Base-by-base conservation (phyloP, 2,113 vertebrate species). In the Cyanistes caeruleus region DNA sequence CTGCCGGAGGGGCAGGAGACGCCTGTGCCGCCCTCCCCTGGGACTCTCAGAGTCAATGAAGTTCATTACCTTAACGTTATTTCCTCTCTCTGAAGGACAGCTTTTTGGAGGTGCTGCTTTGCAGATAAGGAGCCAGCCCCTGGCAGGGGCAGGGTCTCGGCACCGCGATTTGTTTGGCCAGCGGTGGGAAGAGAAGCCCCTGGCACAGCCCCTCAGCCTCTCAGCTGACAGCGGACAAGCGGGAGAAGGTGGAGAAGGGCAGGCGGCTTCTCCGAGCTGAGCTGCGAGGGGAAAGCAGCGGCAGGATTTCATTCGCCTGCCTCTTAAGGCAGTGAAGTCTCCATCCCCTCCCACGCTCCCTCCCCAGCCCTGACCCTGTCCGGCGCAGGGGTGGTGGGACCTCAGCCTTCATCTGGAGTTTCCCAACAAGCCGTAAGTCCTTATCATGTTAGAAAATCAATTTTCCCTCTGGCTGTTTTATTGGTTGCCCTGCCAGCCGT, bases 271-370 rank as follows among this genome's bases (percentile, higher is more conserved):
- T 88, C 58, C 1, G 27, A 85, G 64, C 85, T 23, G 44, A 80
- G 48, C 39, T 93, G 53, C 2, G 25, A 69, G 64, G 43, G 76
- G 59, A 86, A 60, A 90, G 52, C 68, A 25, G 92, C 18, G 0
- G 62, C 69, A 72, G 91, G 86, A 81, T 92, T 92, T 70, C 84
- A 4, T 81, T 77, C 76, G 85, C 63, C 90, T 96, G 94, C 96
- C 95, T 93, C 86, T 95, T 95, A 97, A 96, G 91, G 93, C 89
- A 95, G 94, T 92, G 93, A 84, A 96, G 76, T 8, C 80, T 95
- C 76, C 95, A 92, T 94, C 67, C 82, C 94, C 95, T 89, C 94
- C 95, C 86, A 95, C 88, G 0, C 24, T 95, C 76, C 91, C 77
- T 96, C 89, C 69, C 64, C 56, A 51, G 64, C 28, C 72, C 83